These are phyloP conservation scores for Porites lobata DNA, from an alignment of 92 coral and sea anemone genomes.

Conservation along the genomic window DNA sequence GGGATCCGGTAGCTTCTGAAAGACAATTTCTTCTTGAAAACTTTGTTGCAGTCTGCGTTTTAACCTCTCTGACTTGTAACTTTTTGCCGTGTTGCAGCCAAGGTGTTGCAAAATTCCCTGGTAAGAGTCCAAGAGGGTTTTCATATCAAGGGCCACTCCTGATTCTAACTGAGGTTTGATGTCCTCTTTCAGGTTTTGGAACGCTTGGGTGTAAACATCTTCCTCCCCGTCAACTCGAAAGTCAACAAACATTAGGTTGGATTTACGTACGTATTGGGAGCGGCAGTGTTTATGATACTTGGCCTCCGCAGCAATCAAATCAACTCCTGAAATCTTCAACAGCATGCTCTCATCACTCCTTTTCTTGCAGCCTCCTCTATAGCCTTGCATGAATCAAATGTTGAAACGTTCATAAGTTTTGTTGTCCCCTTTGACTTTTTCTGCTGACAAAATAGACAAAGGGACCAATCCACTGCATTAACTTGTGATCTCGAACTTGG, in stretches of 20 bases:
- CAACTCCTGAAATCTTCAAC: constrained; percentile 20
- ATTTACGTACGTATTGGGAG: not conserved
- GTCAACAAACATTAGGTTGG: no score
- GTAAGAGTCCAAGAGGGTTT: no score
- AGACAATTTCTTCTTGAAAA: constrained; percentile 59
- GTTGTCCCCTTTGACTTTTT: constrained; percentile 9
- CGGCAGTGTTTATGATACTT: constrained; percentile 49
- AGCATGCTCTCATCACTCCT: constrained; percentile 43
- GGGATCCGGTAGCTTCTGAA: constrained; percentile 76
- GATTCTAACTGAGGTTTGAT: no score
- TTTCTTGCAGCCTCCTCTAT: constrained; percentile 49
- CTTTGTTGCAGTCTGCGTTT: constrained; percentile 59
- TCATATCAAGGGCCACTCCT: no score
- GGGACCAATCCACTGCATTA: not conserved
- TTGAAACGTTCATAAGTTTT: constrained; percentile 30
- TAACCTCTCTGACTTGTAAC: constrained; percentile 55
- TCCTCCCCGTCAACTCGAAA: no score
- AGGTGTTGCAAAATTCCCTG: constrained; percentile 6
- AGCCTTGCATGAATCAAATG: constrained; percentile 36
- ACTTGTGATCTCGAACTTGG: constrained; percentile 27
- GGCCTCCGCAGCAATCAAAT: constrained; percentile 51
- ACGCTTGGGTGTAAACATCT: no score
- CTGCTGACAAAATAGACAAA: constrained; percentile 35
- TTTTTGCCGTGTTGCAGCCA: constrained; percentile 51
- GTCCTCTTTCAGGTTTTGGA: no score